Conservation (phyloP, 2,113 vertebrate genomes). For the Nothocercus nigrocapillus region DNA sequence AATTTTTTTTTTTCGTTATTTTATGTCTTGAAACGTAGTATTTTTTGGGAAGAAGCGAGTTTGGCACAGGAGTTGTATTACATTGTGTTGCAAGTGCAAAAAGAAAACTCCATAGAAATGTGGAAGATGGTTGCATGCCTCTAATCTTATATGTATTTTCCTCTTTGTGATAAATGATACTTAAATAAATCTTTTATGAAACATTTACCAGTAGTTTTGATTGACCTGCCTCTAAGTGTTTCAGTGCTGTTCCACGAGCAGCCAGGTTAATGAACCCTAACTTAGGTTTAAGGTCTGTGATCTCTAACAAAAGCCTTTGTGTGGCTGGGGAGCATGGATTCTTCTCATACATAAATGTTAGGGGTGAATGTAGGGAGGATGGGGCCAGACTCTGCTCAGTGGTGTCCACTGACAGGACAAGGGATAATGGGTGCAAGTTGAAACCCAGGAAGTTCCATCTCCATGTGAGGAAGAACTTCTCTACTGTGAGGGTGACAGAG, state of each 20-base stretch:
- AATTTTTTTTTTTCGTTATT: slow-evolving; percentile 31
- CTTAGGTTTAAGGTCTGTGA: background rate
- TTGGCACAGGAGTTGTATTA: slow-evolving; percentile 48
- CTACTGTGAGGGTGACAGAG: no score
- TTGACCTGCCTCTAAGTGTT: background rate
- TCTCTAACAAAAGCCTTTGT: background rate
- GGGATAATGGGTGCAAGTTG: no score
- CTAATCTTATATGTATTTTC: slow-evolving; percentile 75
- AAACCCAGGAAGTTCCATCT: no score
- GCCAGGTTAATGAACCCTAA: background rate
- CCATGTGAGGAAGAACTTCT: no score
- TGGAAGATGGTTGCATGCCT: slow-evolving; percentile 76
- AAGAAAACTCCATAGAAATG: slow-evolving; percentile 24
- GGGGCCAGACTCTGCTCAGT: no score
- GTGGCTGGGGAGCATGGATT: background rate
- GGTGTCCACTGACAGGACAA: no score
- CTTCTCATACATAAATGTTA: background rate
- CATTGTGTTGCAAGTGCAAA: slow-evolving; percentile 34
- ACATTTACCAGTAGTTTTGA: background rate
- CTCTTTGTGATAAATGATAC: slow-evolving; percentile 79
- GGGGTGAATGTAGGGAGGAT: no score
- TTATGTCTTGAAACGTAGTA: slow-evolving; percentile 54
- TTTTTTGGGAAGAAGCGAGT: slow-evolving; percentile 55
- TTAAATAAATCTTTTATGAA: slow-evolving; percentile 84
- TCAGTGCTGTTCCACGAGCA: background rate